A percentile compares a stretch with the other conserved stretches of the same genome.
Evolutionary conservation across 2,888 invertebrate genomes (phyloP).

Genomic region (Monochamus alternatus): DNA sequence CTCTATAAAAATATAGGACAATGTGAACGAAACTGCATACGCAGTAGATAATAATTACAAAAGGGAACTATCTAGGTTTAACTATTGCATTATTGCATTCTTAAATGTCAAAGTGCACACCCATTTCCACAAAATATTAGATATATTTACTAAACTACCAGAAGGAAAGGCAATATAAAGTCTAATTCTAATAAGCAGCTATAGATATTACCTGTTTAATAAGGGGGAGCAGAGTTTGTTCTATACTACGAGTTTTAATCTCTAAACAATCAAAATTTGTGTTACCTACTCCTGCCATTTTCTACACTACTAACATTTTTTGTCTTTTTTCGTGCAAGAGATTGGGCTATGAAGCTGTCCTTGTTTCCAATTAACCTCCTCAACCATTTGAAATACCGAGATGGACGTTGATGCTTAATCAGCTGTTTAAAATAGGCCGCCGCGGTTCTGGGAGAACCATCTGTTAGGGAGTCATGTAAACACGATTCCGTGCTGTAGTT

Average conservation of each 20-base stretch:
- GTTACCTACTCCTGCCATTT: conserved; percentile 75
- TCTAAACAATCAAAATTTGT: conserved; percentile 79
- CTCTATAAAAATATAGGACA: background rate
- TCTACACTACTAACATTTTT: conserved; percentile 66
- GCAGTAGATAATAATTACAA: conserved; percentile 5
- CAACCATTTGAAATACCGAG: conserved; percentile 43
- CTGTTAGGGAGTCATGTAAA: background rate
- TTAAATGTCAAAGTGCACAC: conserved; percentile 57
- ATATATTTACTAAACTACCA: conserved; percentile 24
- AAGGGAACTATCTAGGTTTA: conserved; percentile 20
- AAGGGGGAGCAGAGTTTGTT: conserved; percentile 93
- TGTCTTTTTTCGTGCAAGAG: conserved; percentile 56
- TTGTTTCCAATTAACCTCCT: conserved; percentile 59
- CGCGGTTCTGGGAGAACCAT: background rate
- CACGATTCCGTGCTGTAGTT: background rate
- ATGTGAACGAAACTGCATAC: conserved; percentile 10
- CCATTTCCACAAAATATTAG: conserved; percentile 48
- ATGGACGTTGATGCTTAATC: conserved; percentile 53
- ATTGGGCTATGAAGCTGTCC: conserved; percentile 50
- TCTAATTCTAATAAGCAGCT: conserved; percentile 43
- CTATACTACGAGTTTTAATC: conserved; percentile 95
- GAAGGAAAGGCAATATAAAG: conserved; percentile 14
- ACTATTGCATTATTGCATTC: conserved; percentile 18
- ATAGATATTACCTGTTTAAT: conserved; percentile 88
- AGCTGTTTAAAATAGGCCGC: conserved; percentile 54